A percentile compares a stretch with the other conserved stretches of the same genome.
These are phyloP conservation scores for Dendrolimus kikuchii DNA, from an alignment of 1,140 invertebrate genomes.

Conservation along the genomic window DNA sequence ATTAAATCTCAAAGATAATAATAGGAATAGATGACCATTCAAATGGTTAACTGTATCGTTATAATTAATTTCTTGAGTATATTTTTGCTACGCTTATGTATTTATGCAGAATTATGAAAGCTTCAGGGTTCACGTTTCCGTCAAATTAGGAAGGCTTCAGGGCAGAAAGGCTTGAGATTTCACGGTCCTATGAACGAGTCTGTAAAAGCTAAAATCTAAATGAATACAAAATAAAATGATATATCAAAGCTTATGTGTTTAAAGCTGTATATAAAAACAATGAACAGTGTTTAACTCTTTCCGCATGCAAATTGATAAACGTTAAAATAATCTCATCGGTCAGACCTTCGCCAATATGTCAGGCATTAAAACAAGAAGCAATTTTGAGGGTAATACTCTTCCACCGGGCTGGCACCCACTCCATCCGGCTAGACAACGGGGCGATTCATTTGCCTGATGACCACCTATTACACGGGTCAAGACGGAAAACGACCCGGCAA, in stretches of 20 bases:
- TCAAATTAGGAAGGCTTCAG: too few species aligned
- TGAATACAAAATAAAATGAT: neutral
- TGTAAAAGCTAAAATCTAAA: neutral
- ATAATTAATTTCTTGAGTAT: too few species aligned
- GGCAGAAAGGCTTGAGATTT: too few species aligned
- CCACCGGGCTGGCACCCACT: constrained; percentile 29
- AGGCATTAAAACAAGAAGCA: constrained; percentile 40
- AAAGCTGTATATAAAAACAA: neutral
- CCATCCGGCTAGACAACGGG: constrained; percentile 30
- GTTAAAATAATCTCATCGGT: constrained; percentile 17
- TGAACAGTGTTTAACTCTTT: neutral
- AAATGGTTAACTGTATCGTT: too few species aligned
- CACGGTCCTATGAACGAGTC: too few species aligned
- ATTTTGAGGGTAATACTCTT: constrained; percentile 39
- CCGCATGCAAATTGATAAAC: constrained; percentile 11
- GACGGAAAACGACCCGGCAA: constrained; percentile 67
- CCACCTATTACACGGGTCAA: constrained; percentile 59
- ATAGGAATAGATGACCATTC: too few species aligned
- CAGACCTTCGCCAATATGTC: constrained; percentile 29
- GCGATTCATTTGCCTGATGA: constrained; percentile 65
- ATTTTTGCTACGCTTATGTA: too few species aligned
- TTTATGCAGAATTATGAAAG: too few species aligned
- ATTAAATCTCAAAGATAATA: too few species aligned
- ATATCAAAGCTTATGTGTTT: neutral
- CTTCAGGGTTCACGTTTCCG: too few species aligned